These are phyloP conservation scores for Sphaerophoria taeniata DNA, from an alignment of 2,888 invertebrate species.

Conservation along the genomic window DNA sequence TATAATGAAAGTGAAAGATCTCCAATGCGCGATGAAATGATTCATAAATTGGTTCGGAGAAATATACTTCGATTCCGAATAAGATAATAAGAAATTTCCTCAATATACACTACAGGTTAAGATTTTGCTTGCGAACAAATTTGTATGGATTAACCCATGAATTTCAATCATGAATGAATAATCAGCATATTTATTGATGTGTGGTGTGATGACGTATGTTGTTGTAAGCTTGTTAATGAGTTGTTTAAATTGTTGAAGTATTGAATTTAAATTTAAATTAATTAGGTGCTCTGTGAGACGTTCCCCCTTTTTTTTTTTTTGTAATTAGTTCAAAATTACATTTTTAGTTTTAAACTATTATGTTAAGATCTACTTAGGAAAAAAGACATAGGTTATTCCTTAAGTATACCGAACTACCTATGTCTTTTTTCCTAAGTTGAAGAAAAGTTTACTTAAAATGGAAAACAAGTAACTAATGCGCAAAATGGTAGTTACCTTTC, in stretches of 20 bases:
- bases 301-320: too few relatives aligned
- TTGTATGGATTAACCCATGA: constrained; percentile 35
- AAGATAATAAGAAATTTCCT: not conserved
- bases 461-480: too few relatives aligned
- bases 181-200: constrained; percentile 45
- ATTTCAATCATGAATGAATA: constrained; percentile 45
- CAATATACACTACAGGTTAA: not conserved
- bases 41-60: constrained; percentile 13
- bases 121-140: constrained; percentile 5
- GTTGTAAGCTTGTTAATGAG: not conserved
- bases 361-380: too few relatives aligned
- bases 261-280: not conserved
- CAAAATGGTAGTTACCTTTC: too few relatives aligned
- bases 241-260: not conserved
- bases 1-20: not conserved
- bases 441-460: too few relatives aligned
- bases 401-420: too few relatives aligned
- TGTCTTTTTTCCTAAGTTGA: too few relatives aligned
- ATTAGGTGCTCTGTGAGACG: too few relatives aligned
- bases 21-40: constrained; percentile 15
- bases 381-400: too few relatives aligned
- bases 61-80: not conserved
- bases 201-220: not conserved
- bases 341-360: too few relatives aligned
- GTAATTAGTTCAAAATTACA: too few relatives aligned